Conservation (phyloP, 2,888 invertebrate species). For the Lycaena phlaeas region DNA sequence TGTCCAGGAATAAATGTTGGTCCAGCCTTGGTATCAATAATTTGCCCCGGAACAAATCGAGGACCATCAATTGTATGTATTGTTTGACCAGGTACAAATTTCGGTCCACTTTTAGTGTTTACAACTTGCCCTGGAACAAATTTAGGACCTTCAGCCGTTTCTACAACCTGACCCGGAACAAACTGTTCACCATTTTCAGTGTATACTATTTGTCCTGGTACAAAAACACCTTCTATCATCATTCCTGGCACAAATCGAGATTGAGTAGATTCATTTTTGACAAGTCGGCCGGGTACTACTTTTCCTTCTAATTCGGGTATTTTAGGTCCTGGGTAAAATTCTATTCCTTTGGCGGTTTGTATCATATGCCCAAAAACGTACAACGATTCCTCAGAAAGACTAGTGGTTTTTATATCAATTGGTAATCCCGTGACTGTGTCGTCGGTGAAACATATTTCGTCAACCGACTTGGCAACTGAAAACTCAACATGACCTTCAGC, state of each 20-base stretch:
- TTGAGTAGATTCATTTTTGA: slow-evolving; percentile 73
- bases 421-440: slow-evolving; percentile 70
- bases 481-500: slow-evolving; percentile 70
- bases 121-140: slow-evolving; percentile 86
- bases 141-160: slow-evolving; percentile 78
- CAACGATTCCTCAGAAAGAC: slow-evolving; percentile 63
- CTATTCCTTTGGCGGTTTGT: slow-evolving; percentile 76
- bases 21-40: slow-evolving; percentile 81
- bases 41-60: slow-evolving; percentile 85
- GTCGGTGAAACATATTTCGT: slow-evolving; percentile 71
- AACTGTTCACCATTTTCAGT: slow-evolving; percentile 81
- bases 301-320: slow-evolving; percentile 70
- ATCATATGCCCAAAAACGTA: slow-evolving; percentile 78
- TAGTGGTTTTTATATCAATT: slow-evolving; percentile 70
- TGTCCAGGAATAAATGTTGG: slow-evolving; percentile 86
- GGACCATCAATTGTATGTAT: slow-evolving; percentile 80
- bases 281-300: slow-evolving; percentile 76
- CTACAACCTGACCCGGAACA: slow-evolving; percentile 81
- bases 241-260: slow-evolving; percentile 80
- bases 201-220: slow-evolving; percentile 79
- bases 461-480: slow-evolving; percentile 70
- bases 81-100: slow-evolving; percentile 81
- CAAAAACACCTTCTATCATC: slow-evolving; percentile 77
- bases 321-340: slow-evolving; percentile 75
- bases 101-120: slow-evolving; percentile 76